A percentile compares a stretch with the other conserved stretches of the same genome.
phyloP scores from a whole-genome alignment of 2,888 invertebrate species.

The Dorcus parallelipipedus region DNA sequence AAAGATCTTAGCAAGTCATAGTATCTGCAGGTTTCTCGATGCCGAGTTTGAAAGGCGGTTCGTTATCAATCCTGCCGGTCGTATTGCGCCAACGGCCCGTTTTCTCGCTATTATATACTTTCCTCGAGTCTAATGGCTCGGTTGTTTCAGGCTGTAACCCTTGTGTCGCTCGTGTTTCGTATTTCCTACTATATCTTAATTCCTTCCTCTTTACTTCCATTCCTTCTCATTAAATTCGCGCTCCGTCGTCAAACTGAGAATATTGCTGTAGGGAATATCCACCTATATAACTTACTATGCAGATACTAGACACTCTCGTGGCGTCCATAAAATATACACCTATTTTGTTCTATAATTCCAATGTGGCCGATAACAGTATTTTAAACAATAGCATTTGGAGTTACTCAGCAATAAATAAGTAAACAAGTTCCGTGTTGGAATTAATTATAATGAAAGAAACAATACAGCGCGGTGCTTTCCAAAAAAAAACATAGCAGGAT shows the following conservation, averaged over 20 bases:
- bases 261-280: too few species aligned
- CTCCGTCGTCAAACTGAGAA: constrained; percentile 26
- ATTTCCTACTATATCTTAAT: constrained; percentile 44
- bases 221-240: constrained; percentile 42
- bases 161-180: constrained; percentile 37
- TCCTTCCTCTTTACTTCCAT: constrained; percentile 40
- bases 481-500: too few species aligned
- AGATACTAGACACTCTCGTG: too few species aligned
- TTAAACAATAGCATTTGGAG: too few species aligned
- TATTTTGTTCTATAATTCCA: too few species aligned
- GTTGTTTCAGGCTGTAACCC: constrained; percentile 38
- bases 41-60: constrained; percentile 19
- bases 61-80: constrained; percentile 31
- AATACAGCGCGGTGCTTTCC: too few species aligned
- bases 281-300: too few species aligned
- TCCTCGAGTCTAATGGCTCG: constrained; percentile 33
- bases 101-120: constrained; percentile 34
- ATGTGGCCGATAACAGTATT: too few species aligned
- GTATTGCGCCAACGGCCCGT: constrained; percentile 30
- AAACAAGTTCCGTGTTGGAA: too few species aligned
- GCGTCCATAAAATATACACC: too few species aligned
- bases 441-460: too few species aligned
- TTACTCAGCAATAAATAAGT: too few species aligned
- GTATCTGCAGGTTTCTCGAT: constrained; percentile 12
- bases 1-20: neutral